A percentile compares a stretch with the other conserved stretches of the same genome.
phyloP scores from a whole-genome alignment of 1,140 invertebrate genomes.

The Eulimnadia texana region DNA sequence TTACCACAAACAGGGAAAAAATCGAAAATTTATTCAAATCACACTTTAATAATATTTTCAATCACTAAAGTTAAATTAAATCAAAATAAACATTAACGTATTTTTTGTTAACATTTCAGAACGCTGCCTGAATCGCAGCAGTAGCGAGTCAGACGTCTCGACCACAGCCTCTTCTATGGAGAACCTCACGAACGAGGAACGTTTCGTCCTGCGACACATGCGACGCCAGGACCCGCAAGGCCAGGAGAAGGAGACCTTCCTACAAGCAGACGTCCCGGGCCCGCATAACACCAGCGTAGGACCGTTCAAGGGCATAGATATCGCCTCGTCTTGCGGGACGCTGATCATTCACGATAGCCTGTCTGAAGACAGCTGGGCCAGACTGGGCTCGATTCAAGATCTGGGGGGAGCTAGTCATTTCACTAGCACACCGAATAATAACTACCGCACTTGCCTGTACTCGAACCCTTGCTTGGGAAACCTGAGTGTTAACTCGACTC shows the following conservation, averaged over 20 bases:
- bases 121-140: too few relatives aligned
- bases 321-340: conserved; percentile 61
- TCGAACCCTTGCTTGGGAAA: not conserved
- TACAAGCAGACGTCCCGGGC: too few relatives aligned
- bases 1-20: too few relatives aligned
- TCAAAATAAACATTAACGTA: too few relatives aligned
- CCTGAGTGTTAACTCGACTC: not conserved
- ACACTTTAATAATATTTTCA: too few relatives aligned
- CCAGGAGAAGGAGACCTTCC: conserved; percentile 44
- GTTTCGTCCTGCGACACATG: conserved; percentile 60
- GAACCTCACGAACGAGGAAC: conserved; percentile 62
- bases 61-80: too few relatives aligned
- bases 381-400: conserved; percentile 5
- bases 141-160: conserved; percentile 78
- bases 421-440: conserved; percentile 8
- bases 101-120: too few relatives aligned
- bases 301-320: conserved; percentile 29
- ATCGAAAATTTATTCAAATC: too few relatives aligned
- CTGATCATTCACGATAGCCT: conserved; percentile 47
- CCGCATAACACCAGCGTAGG: conserved; percentile 17
- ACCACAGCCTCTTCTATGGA: conserved; percentile 82
- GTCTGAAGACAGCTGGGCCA: not conserved
- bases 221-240: conserved; percentile 81
- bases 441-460: not conserved
- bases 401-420: conserved; percentile 1